Base-by-base conservation (phyloP, 2,797 vertebrate genomes). In the Nannoperca obscura region DNA sequence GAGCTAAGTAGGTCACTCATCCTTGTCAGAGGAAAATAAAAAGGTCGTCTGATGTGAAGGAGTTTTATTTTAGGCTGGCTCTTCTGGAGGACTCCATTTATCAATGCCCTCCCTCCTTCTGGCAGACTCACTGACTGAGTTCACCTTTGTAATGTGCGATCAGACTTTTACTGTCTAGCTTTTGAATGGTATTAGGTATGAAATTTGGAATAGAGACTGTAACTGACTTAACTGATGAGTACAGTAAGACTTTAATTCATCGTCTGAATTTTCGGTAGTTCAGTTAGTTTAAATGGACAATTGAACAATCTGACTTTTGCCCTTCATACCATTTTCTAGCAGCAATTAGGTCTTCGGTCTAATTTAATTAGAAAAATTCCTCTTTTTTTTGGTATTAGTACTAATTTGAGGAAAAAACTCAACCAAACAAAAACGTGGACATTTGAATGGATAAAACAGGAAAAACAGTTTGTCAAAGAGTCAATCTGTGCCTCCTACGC, bases 1-100 rank as follows among this genome's bases (percentile, higher is more conserved):
- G 63, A 78, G 49, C 70, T 87, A 96, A 95, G 93, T 95, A 94
- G 95, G 95, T 93, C 93, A 92, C 62, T 89, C 78, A 82, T 92
- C 86, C 84, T 87, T 85, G 66, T 83, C 80, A 72, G 71, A 89
- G 87, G 84, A 62, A 71, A 53, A 70, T 91, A 91, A 84, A 63
- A 80, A 92, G 93, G 88, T 86, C 61, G 80, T 88, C 79, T 86
- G 82, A 83, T 87, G 81, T 85, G 82, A 89, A 91, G 88, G 86
- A 88, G 85, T 92, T 91, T 93, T 93, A 92, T 94, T 95, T 95
- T 86, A 78, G 89, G 81, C 86, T 69, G 40, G 49, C 73, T 83
- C 74, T 92, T 89, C 77, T 88, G 64, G 77, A 88, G 82, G 85
- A 88, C 80, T 79, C 80, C 79, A 92, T 94, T 93, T 88, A 92